These are phyloP conservation scores for Pseudococcus viburni DNA, from an alignment of 2,888 invertebrate genomes.

Conservation along the genomic window DNA sequence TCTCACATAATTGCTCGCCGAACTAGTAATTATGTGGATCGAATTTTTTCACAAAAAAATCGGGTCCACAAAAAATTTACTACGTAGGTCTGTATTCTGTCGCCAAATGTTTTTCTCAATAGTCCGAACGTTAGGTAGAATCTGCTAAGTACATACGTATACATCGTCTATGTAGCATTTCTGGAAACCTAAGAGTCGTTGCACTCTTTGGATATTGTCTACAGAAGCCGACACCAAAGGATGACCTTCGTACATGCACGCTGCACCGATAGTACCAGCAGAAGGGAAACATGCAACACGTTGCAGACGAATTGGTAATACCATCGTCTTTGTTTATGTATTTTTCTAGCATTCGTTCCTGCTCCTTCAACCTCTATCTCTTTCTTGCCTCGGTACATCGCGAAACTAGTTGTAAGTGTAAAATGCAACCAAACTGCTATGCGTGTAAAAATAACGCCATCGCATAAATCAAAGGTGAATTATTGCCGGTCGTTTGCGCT, in stretches of 20 bases:
- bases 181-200: slow-evolving; percentile 50
- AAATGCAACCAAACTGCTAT: slow-evolving; percentile 66
- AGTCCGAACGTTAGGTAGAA: no score
- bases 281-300: slow-evolving; percentile 61
- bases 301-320: slow-evolving; percentile 61
- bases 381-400: slow-evolving; percentile 40
- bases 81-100: not conserved
- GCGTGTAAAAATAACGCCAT: slow-evolving; percentile 64
- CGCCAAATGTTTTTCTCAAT: slow-evolving; percentile 32
- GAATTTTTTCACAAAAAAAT: slow-evolving; percentile 5
- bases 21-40: slow-evolving; percentile 50
- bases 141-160: not conserved
- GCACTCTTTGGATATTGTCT: slow-evolving; percentile 60
- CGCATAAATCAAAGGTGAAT: slow-evolving; percentile 65
- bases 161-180: not conserved
- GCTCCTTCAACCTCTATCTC: not conserved
- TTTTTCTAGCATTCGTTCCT: slow-evolving; percentile 12
- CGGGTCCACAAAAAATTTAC: not conserved
- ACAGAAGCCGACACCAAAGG: slow-evolving; percentile 63
- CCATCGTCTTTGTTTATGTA: slow-evolving; percentile 58
- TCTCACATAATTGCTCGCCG: not conserved
- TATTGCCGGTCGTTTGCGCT: slow-evolving; percentile 65
- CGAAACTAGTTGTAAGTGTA: slow-evolving; percentile 61
- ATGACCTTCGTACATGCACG: slow-evolving; percentile 64
- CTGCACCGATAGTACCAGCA: slow-evolving; percentile 38